These are phyloP conservation scores for Scaptodrosophila latifasciaeformis DNA, from an alignment of 2,888 invertebrate species.

Conservation along the genomic window DNA sequence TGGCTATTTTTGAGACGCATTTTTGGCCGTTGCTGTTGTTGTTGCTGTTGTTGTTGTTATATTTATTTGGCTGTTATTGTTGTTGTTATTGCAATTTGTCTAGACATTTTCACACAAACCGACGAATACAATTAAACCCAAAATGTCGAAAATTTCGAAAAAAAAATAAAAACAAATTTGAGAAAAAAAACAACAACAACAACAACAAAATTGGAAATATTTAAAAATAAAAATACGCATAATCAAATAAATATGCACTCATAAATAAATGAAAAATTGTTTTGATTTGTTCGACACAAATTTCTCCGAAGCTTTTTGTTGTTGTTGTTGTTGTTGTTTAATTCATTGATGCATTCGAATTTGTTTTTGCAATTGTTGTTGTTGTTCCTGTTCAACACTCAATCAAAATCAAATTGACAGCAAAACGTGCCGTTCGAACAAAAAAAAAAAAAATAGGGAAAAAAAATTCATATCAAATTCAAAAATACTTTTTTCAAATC, in stretches of 20 bases:
- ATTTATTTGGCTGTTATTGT: too few relatives aligned
- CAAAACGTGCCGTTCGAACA: constrained; percentile 28
- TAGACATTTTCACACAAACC: constrained; percentile 34
- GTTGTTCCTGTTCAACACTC: constrained; percentile 45
- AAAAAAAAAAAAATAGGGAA: constrained; percentile 15
- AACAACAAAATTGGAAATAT: not conserved
- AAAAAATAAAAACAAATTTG: constrained; percentile 1
- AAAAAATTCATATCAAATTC: too few relatives aligned
- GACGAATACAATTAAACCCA: constrained; percentile 1
- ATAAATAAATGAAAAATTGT: too few relatives aligned
- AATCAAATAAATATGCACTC: too few relatives aligned
- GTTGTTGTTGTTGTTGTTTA: too few relatives aligned
- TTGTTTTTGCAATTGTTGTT: not conserved
- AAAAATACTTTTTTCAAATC: too few relatives aligned
- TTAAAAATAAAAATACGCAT: too few relatives aligned
- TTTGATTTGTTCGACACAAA: too few relatives aligned
- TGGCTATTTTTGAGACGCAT: constrained; percentile 14
- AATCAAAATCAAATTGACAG: constrained; percentile 30
- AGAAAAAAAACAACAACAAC: too few relatives aligned
- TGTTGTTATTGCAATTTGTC: constrained; percentile 46
- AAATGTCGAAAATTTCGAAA: constrained; percentile 16
- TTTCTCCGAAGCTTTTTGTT: too few relatives aligned
- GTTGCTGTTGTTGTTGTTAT: constrained; percentile 28
- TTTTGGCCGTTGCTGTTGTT: not conserved
- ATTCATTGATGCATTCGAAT: constrained; percentile 15